Evolutionary conservation across 2,113 vertebrate genomes (phyloP), one percentile per base, ranked within the genome.

Genomic region (Corythornis vintsioides): DNA sequence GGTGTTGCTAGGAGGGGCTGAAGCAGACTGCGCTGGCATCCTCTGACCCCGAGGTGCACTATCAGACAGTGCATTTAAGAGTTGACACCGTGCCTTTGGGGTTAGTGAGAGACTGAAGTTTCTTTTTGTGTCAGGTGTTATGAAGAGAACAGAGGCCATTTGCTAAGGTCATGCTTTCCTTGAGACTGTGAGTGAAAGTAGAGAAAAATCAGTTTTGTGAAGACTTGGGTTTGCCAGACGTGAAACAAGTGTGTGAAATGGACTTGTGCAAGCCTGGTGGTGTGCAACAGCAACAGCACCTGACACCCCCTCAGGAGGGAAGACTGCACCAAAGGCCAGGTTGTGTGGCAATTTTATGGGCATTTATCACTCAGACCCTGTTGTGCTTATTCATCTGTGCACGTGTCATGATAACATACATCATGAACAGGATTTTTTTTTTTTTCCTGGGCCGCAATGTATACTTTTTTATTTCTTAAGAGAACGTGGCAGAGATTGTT

Each of bases 361-460:
- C 16, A 6, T 70, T 83, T 67, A 56, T 66, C 14, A 12, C 17
- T 90, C 55, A 70, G 12, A 52, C 52, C 3, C 33, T 29, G 28
- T 43, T 83, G 52, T 52, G 31, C 57, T 48, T 56, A 7, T 87
- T 72, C 31, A 50, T 82, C 66, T 47, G 24, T 14, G 21, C 1
- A 0, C 17, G 4, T 20, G 7, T 35, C 26, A 12, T 22, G 33
- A 9, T 77, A 55, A 28, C 47, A 12, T 20, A 15, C 5, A 20
- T 45, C 18, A 16, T 6, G 38, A 53, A 16, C 9, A 26, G 42
- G 40, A 31, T 60, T 7, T 4, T 19, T 9, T 26, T 33, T 63
- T 63, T 8, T 42, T 18, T 2, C 13, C 9, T 0, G 5, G 35
- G 52, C 57, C 7, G 6, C 12, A 0, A 0, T 7, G 11, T 35